Evolutionary conservation across 2,888 invertebrate species (phyloP), one percentile per base, ranked within the genome.

Genomic region (Polietes domitor): DNA sequence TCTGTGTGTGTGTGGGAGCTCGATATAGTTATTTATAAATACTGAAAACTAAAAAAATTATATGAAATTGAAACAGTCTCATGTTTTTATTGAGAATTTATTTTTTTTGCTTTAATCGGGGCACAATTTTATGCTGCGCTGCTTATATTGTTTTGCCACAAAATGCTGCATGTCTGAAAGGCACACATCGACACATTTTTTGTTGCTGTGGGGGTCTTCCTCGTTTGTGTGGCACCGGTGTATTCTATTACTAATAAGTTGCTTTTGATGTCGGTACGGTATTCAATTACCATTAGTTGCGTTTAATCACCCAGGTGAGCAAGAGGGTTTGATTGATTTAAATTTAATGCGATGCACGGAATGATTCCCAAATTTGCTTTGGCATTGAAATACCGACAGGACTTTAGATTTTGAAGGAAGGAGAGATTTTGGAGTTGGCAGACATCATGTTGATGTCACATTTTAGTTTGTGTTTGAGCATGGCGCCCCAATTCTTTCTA

Each of bases 21-120:
- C 21, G 68, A 10, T 68, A 68, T 68, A 68, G 68, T 68, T 68
- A 68, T 68, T 43, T 43, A 68, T 68, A 68, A 68, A 68, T 24
- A 68, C 21, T 19, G 2, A 65, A 19, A 41, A 65, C 28, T 65
- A 19, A 10, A 68, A 10, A 68, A 68, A 41, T 43, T 19, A 21
- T 68, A 43, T 68, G 68, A 68, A 68, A 68, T 43, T 43, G 68
- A 68, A 68, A 68, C 68, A 68, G 17, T 68, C 15, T 41, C 21
- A n/a, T 68, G 37, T 68, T 68, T 68, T 41, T 43, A 10, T 21
- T 19, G 15, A n/a, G 61, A 43, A 17, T 7, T 32, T 63, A n/a
- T 63, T 63, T 63, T 61, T 55, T 41, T 37, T 47, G n/a, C 9
- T 12, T 47, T n/a, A 47, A n/a, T 2, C n/a, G 47, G 47, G 47